phyloP scores from a whole-genome alignment of 2,888 invertebrate species.

The Chrysomela aeneicollis region DNA sequence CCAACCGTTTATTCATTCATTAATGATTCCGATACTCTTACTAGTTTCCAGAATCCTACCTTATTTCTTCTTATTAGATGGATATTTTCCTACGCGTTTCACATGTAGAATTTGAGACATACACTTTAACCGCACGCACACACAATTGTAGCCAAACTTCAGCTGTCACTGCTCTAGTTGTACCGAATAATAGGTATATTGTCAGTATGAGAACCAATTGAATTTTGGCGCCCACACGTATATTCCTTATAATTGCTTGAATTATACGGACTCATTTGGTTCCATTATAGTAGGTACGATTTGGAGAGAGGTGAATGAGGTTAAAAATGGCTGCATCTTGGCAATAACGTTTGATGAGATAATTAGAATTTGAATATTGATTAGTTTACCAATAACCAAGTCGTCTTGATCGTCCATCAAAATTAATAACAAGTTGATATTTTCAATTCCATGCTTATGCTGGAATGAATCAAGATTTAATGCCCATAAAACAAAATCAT shows the following conservation, averaged over 20 bases:
- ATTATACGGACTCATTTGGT: constrained; percentile 15
- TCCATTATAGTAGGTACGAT: constrained; percentile 7
- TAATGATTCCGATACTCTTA: too few species aligned
- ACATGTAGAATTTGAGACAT: too few species aligned
- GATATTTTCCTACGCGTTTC: too few species aligned
- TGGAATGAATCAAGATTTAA: too few species aligned
- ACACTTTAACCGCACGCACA: not conserved
- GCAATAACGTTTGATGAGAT: not conserved
- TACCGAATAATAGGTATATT: not conserved
- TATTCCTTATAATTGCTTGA: not conserved
- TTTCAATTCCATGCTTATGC: too few species aligned
- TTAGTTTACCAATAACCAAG: too few species aligned
- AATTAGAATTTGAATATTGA: not conserved
- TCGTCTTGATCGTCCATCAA: too few species aligned
- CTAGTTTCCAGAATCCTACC: too few species aligned
- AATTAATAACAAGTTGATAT: too few species aligned
- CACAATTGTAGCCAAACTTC: not conserved
- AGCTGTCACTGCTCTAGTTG: not conserved
- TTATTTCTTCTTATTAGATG: too few species aligned
- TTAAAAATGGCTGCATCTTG: constrained; percentile 6
- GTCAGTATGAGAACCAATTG: not conserved
- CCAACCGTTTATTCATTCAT: too few species aligned
- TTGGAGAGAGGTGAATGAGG: constrained; percentile 11
- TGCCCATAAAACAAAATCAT: too few species aligned
- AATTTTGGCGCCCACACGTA: not conserved